Evolutionary conservation across 2,797 vertebrate species (phyloP), one percentile per base, ranked within the genome.

Genomic region (Paguma larvata): DNA sequence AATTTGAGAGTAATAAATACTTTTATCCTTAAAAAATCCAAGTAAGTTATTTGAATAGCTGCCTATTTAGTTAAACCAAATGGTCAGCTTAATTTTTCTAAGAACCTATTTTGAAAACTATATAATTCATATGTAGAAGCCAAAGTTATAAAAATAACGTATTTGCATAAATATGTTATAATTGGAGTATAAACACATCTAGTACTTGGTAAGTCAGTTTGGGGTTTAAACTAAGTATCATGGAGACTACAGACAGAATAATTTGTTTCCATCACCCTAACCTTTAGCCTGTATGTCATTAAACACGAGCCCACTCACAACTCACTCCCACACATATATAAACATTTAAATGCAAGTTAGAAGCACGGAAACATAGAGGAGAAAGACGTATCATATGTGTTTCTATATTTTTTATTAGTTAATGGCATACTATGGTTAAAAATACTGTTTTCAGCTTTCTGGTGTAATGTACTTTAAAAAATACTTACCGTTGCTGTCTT

Each of bases 171-270:
- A 75, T 15, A 44, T 46, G 41, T 46, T 75, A 92, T 90, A 94
- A 73, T 92, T 93, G 73, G 10, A 92, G 82, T 92, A 25, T 73
- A 94, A 97, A 94, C 85, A 12, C 8, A 80, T 65, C 19, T 87
- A 46, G 73, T 59, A 65, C 9, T 93, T 85, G 5, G 72, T 86
- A 68, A 95, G 53, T 41, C 34, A 46, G 3, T 85, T 91, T 96
- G 3, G 11, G 18, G 44, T 92, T 96, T 90, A 82, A 97, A 93
- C 70, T n/a, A 91, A 95, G 15, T 62, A 38, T 94, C 63, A 83
- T 73, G 11, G 27, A 82, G 18, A 62, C 15, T 86, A 34, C 44
- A 93, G 75, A 72, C 19, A 65, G 46, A 19, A 68, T 85, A 44
- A 68, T 44, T 88, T 95, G 44, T 93, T 95, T 96, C 84, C 13